Base-by-base conservation (phyloP, 2,797 vertebrate species). In the Eulemur coronatus region DNA sequence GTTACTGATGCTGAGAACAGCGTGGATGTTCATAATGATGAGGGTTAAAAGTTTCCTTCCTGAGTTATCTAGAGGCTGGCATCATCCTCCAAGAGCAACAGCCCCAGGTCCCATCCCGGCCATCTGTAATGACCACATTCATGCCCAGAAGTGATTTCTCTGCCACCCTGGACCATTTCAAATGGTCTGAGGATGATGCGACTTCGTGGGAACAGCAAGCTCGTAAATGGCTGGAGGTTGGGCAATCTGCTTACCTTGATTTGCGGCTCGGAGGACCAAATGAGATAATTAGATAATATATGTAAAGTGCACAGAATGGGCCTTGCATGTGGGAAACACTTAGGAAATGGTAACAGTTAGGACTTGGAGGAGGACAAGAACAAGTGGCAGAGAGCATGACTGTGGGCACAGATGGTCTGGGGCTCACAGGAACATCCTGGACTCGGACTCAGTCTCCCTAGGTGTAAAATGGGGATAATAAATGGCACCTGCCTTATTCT, bases 251-350 rank as follows among this genome's bases (percentile, higher is more conserved):
- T 88, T 67, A 63, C 79, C 82, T 89, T 94, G 79, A 79, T 87
- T 86, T 95, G 95, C 80, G 65, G 82, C 80, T 92, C 84, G 17
- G 20, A 93, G 73, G 48, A 46, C 79, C 73, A 67, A 84, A 55
- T 35, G 93, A 93, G 65, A 72, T 94, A 84, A 92, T 80, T 17
- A 30, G 73, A 24, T 24, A 92, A 75, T 73, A 63, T 95, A 50
- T 18, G 48, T 63, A 86, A 90, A 72, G 82, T 35, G 63, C 15
- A 0, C 30, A 3, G 46, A 20, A 28, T 26, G 48, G 78, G 35
- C 79, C 48, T 20, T 33, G 43, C 84, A 38, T 72, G 89, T 87
- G 79, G 78, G 70, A 89, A 70, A 67, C 20, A 22, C 84, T 38
- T 5, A 72, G 91, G 38, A 87, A 87, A 38, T 28, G 48, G 86